These are phyloP conservation scores for Isaurus tuberculatus DNA, from an alignment of 92 coral and sea anemone genomes.

Conservation along the genomic window DNA sequence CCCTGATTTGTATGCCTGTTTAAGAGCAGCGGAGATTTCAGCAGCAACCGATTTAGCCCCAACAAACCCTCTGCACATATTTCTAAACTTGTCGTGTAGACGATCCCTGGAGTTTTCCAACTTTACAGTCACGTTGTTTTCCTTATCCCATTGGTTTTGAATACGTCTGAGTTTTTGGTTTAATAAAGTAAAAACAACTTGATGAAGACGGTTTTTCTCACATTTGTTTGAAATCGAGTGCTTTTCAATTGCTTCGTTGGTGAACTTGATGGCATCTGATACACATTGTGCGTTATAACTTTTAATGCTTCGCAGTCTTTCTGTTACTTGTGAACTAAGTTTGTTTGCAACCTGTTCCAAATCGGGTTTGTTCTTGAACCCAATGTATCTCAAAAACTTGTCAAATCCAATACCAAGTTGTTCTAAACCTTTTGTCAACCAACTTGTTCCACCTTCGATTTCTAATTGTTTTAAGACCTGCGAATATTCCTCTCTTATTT, in stretches of 20 bases:
- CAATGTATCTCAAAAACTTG: not conserved
- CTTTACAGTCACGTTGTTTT: slow-evolving; percentile 23
- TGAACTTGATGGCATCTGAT: slow-evolving; percentile 4
- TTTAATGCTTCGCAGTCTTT: not conserved
- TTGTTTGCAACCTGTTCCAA: not conserved
- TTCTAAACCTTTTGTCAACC: not conserved
- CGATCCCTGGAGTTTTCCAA: slow-evolving; percentile 9
- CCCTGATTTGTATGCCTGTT: not conserved
- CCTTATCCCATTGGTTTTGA: slow-evolving; percentile 15
- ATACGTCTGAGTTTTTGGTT: not conserved
- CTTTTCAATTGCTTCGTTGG: not conserved
- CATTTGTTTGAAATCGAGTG: not conserved
- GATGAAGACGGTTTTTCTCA: slow-evolving; percentile 4
- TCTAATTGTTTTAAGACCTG: slow-evolving; percentile 10
- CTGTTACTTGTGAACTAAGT: not conserved
- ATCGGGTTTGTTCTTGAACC: not conserved
- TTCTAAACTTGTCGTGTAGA: not conserved
- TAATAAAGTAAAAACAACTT: not conserved
- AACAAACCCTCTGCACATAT: slow-evolving; percentile 22
- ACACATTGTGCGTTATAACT: slow-evolving; percentile 19
- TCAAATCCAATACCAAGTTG: not conserved
- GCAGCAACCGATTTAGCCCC: slow-evolving; percentile 26
- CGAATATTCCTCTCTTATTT: not conserved
- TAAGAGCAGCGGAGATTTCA: slow-evolving; percentile 23
- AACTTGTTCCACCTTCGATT: not conserved